Evolutionary conservation across 2,888 invertebrate genomes (phyloP), one percentile per base, ranked within the genome.

Genomic region (Tolmerus cingulatus): DNA sequence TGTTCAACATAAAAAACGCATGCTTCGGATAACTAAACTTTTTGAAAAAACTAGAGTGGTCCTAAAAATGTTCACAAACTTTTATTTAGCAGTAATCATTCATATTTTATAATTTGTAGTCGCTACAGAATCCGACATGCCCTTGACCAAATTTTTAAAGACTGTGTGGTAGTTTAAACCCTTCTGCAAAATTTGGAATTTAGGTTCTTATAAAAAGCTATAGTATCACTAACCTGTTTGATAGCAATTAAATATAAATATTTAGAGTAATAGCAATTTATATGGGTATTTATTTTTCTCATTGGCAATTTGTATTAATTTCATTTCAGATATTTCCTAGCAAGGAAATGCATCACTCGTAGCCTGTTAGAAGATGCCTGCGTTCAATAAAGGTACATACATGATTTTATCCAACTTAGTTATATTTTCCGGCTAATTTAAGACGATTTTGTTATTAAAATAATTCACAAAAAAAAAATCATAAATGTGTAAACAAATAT

Each of bases 331-430:
- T 77, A 19, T 77, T 66, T 66, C 66, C 66, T 66, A 23, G 57
- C 57, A 57, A 57, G 66, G 66, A 66, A 66, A 66, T 66, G 27
- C 66, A 66, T 66, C 66, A 66, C 23, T 57, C 57, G 79, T 81
- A 81, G 79, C 51, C 79, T 34, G 51, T 30, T 55, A 43, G 55
- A 46, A 81, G 81, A 55, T 76, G n/a, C 16, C 30, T 46, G 55
- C 81, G 81, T 55, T 81, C 27, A 81, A 81, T 81, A 81, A 66
- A 81, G 81, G 81, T 81, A 81, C 55, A 81, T 81, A 81, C 51
- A 81, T 81, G 81, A 81, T 81, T 81, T 81, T 81, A 81, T 81
- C 51, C 51, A 46, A 81, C 16, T 55, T 81, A 81, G 55, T 81
- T 81, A 46, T 43, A 81, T 30, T 55, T 81, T 81, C n/a, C 51